phyloP scores from a whole-genome alignment of 1,140 invertebrate species.

The Drosophila melanica region DNA sequence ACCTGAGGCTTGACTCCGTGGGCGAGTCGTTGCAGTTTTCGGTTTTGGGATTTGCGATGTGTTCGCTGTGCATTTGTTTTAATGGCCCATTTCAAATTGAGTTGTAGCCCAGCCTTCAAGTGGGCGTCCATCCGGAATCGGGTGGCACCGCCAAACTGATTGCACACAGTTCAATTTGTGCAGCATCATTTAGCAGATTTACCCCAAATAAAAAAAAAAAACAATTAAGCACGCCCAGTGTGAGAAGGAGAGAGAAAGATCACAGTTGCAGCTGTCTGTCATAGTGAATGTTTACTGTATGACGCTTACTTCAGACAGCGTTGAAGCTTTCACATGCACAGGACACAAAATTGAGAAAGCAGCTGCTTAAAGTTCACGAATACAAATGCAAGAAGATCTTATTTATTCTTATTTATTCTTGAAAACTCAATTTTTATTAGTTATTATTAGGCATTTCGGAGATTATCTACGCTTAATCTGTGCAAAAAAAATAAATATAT shows the following conservation, averaged over 20 bases:
- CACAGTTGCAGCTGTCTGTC: constrained; percentile 9
- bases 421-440: background rate
- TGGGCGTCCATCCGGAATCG: constrained; percentile 51
- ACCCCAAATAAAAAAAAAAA: constrained; percentile 31
- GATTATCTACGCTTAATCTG: background rate
- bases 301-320: background rate
- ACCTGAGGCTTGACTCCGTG: constrained; percentile 28
- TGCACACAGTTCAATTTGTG: constrained; percentile 70
- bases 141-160: constrained; percentile 30
- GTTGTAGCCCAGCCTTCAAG: constrained; percentile 56
- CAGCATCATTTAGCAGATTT: constrained; percentile 64
- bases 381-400: too few relatives aligned
- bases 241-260: background rate
- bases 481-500: constrained; percentile 5
- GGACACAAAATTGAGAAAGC: background rate
- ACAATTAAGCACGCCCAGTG: constrained; percentile 44
- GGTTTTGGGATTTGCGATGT: constrained; percentile 41
- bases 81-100: constrained; percentile 79
- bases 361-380: background rate
- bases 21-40: constrained; percentile 43
- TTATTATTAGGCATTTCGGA: background rate
- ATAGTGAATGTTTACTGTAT: constrained; percentile 10
- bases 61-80: constrained; percentile 68
- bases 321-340: background rate
- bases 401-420: too few relatives aligned